A percentile compares a stretch with the other conserved stretches of the same genome.
Conservation (phyloP, 2,113 vertebrate species). For the Psittacula cyanocephala region DNA sequence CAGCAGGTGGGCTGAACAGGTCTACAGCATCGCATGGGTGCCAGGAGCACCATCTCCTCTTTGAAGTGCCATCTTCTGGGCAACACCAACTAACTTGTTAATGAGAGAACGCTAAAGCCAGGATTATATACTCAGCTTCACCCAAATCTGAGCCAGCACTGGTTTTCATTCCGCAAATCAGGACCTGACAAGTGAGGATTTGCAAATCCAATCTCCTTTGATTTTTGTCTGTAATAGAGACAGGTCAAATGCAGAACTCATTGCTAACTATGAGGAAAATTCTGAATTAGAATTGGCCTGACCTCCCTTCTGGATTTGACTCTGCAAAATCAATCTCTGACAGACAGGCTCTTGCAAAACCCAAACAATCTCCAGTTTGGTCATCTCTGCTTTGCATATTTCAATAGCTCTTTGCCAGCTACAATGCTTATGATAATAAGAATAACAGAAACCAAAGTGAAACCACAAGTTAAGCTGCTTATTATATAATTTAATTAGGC, state of each 20-base stretch:
- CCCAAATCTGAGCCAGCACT: neutral
- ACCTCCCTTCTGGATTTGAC: neutral
- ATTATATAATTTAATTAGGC: constrained; percentile 78
- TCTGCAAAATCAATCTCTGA: constrained; percentile 27
- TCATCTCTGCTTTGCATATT: constrained; percentile 57
- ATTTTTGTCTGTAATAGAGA: constrained; percentile 33
- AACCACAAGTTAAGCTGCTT: constrained; percentile 77
- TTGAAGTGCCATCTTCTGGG: neutral
- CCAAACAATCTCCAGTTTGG: constrained; percentile 20
- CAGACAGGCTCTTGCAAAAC: constrained; percentile 18
- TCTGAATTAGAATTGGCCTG: constrained; percentile 11
- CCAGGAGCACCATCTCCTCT: neutral
- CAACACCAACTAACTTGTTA: neutral
- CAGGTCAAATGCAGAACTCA: neutral
- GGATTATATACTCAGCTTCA: neutral
- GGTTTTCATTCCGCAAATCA: constrained; percentile 35
- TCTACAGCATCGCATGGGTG: neutral
- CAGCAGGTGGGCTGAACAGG: neutral
- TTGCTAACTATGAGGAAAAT: constrained; percentile 6
- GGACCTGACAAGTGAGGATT: constrained; percentile 51
- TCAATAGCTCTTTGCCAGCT: constrained; percentile 68
- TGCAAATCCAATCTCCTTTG: constrained; percentile 47
- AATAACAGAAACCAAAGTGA: constrained; percentile 71
- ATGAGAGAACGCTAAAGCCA: neutral
- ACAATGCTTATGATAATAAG: constrained; percentile 58